phyloP scores from a whole-genome alignment of 2,113 vertebrate genomes.

The Malurus alboscapulatus region DNA sequence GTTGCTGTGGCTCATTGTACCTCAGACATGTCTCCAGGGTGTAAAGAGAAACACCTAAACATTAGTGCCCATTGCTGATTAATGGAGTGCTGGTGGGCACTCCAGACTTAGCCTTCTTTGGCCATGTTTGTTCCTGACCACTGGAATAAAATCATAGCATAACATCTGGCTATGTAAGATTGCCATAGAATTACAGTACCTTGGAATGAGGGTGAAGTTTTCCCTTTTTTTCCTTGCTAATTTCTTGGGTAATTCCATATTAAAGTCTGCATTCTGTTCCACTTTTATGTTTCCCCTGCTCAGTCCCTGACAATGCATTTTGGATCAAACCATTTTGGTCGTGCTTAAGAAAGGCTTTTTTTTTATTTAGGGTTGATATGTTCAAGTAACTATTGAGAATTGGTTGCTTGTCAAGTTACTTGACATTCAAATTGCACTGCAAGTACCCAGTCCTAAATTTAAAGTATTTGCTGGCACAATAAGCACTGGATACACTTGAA shows the following conservation, averaged over 20 bases:
- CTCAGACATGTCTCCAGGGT: neutral
- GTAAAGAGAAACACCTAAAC: neutral
- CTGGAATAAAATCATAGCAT: neutral
- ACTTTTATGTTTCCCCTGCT: neutral
- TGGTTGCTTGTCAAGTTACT: neutral
- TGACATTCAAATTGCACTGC: neutral
- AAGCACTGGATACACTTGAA: neutral
- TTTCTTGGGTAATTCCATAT: neutral
- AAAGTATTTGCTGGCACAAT: conserved; percentile 5
- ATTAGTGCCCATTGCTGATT: neutral
- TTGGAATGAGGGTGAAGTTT: neutral
- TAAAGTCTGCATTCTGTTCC: neutral
- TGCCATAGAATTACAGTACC: neutral
- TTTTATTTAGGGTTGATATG: neutral
- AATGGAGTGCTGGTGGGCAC: neutral
- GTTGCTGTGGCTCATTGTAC: neutral
- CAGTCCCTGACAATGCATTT: neutral
- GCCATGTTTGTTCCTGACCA: neutral
- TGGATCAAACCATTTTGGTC: neutral
- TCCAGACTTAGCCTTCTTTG: neutral
- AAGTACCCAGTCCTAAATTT: neutral
- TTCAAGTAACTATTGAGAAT: neutral
- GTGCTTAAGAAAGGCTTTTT: neutral
- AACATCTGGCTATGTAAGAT: neutral
- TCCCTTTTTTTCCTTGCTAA: neutral